Conservation (phyloP, 2,797 vertebrate species). For the Tympanoctomys barrerae region DNA sequence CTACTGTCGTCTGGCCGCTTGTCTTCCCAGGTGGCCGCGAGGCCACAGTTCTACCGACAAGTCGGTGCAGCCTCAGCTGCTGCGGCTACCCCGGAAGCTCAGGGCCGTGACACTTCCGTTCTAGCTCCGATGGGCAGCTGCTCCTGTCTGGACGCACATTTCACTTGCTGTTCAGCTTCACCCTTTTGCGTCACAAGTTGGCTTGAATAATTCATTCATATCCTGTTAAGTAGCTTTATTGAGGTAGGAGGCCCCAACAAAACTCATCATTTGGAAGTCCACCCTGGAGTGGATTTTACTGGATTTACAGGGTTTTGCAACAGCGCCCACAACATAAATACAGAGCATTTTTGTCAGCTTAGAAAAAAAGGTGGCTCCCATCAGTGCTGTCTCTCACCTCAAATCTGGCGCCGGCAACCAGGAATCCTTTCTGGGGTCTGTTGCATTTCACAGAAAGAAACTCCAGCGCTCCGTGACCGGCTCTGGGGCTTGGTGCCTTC, state of each 20-base stretch:
- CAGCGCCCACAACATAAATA: fast-evolving
- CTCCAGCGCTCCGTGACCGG: not conserved
- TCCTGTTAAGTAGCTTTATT: not conserved
- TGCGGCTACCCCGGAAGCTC: not conserved
- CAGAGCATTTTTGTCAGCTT: not conserved
- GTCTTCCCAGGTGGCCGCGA: not conserved
- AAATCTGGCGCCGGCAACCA: fast-evolving
- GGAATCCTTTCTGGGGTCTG: fast-evolving
- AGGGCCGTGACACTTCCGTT: not conserved
- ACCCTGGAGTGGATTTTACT: not conserved
- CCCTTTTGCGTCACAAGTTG: not conserved
- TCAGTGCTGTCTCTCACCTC: fast-evolving
- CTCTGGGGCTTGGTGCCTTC: not conserved
- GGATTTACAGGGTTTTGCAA: not conserved
- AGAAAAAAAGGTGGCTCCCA: not conserved
- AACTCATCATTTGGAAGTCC: fast-evolving
- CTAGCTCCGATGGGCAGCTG: fast-evolving
- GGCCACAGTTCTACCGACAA: too few species aligned
- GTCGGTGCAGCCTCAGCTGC: fast-evolving
- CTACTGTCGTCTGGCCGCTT: not conserved
- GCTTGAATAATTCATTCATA: not conserved
- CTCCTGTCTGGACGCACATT: fast-evolving
- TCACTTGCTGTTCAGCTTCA: not conserved
- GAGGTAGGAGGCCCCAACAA: not conserved
- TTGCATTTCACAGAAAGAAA: not conserved